Evolutionary conservation across 2,113 vertebrate species (phyloP).

Genomic region (Leptobrachium leishanense): DNA sequence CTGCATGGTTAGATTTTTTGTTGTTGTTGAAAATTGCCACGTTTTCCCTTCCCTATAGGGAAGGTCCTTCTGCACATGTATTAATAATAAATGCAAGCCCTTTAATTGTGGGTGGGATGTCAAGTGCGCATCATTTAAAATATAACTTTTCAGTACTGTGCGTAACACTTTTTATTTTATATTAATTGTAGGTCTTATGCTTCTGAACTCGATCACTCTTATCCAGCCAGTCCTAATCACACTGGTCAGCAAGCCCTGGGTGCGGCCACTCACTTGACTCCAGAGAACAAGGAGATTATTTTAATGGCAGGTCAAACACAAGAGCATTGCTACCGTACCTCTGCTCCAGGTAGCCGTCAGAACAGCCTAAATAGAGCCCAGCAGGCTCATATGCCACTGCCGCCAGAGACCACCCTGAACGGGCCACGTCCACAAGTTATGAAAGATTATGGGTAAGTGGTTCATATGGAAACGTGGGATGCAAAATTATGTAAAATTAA

Average conservation of each 20-base stretch:
- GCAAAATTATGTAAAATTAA: background rate
- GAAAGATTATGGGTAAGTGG: conserved; percentile 80
- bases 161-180: conserved; percentile 55
- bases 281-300: conserved; percentile 72
- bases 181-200: conserved; percentile 72
- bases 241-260: conserved; percentile 69
- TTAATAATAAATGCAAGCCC: background rate
- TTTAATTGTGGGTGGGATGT: conserved; percentile 23
- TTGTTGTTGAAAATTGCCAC: too few species aligned
- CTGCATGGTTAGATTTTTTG: too few species aligned
- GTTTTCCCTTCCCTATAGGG: too few species aligned
- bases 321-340: conserved; percentile 73
- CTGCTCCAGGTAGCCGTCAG: conserved; percentile 67
- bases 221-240: conserved; percentile 85
- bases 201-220: conserved; percentile 77
- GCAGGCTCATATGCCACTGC: conserved; percentile 66
- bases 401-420: conserved; percentile 75
- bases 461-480: background rate
- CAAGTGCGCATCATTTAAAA: background rate
- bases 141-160: conserved; percentile 46
- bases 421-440: conserved; percentile 79
- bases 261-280: conserved; percentile 64
- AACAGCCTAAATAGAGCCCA: conserved; percentile 80
- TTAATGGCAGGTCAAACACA: conserved; percentile 69
- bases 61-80: too few species aligned